Percentiles rank a stretch among this genome's conserved stretches.
Conservation (phyloP, 2,113 vertebrate genomes). For the Pedetes capensis region DNA sequence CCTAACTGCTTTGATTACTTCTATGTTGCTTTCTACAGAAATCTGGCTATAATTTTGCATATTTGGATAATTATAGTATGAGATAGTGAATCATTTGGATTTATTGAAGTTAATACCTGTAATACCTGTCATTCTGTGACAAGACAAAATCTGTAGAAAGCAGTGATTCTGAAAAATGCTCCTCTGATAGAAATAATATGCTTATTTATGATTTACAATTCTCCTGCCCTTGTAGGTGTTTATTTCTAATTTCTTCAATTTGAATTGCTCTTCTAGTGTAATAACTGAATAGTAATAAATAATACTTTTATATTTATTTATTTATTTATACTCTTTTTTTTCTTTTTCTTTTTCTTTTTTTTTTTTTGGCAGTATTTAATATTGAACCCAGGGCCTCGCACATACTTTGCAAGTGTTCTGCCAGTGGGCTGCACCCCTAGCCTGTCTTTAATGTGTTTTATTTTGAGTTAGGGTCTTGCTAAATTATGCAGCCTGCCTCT, state of each 20-base stretch:
- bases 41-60: not conserved
- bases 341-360: too few species aligned
- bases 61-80: not conserved
- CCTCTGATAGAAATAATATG: not conserved
- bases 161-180: too few species aligned
- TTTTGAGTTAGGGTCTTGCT: too few species aligned
- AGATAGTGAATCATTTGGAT: not conserved
- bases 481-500: too few species aligned
- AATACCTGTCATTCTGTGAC: not conserved
- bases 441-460: too few species aligned
- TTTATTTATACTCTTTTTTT: too few species aligned
- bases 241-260: conserved; percentile 7
- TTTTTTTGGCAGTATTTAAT: too few species aligned
- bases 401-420: too few species aligned
- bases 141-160: too few species aligned
- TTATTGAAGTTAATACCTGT: not conserved
- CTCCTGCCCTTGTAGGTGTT: not conserved
- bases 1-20: not conserved
- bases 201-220: not conserved
- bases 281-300: not conserved
- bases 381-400: too few species aligned
- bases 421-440: too few species aligned
- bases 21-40: not conserved
- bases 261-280: not conserved
- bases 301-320: too few species aligned